phyloP scores from a whole-genome alignment of 1,140 invertebrate species.

The Doryteuthis pealeii region DNA sequence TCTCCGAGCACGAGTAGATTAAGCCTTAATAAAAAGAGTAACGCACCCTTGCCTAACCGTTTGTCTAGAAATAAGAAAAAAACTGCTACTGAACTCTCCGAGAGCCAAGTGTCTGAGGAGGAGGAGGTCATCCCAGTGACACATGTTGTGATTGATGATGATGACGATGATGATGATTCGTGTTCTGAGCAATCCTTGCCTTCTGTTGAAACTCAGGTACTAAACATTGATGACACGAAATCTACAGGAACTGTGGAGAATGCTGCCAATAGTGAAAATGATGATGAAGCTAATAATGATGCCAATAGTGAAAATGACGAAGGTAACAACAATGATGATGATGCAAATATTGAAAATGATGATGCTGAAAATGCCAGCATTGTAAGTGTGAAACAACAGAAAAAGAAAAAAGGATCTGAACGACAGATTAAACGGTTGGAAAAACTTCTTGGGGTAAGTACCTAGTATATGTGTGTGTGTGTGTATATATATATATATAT shows the following conservation, averaged over 20 bases:
- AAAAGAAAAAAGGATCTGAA: constrained; percentile 28
- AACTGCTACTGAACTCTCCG: background rate
- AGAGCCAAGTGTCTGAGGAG: background rate
- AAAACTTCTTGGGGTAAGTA: constrained; percentile 37
- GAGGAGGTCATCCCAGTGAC: too few relatives aligned
- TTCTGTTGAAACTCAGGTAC: constrained; percentile 1
- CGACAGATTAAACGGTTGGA: constrained; percentile 38
- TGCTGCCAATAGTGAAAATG: background rate
- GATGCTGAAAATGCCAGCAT: background rate
- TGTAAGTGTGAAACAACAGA: background rate
- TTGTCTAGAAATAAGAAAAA: background rate
- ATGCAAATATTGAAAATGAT: background rate
- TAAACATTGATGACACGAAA: too few relatives aligned
- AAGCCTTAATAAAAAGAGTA: background rate
- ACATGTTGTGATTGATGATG: background rate
- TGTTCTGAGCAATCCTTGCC: background rate
- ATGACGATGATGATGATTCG: background rate
- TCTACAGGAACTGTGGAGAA: too few relatives aligned
- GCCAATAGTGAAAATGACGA: background rate
- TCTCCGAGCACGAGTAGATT: background rate
- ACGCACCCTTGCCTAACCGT: background rate
- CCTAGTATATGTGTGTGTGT: background rate
- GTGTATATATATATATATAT: too few relatives aligned
- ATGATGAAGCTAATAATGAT: background rate
- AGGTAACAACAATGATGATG: background rate